Conservation (phyloP, 2,888 invertebrate genomes). For the Cryptops parisi region DNA sequence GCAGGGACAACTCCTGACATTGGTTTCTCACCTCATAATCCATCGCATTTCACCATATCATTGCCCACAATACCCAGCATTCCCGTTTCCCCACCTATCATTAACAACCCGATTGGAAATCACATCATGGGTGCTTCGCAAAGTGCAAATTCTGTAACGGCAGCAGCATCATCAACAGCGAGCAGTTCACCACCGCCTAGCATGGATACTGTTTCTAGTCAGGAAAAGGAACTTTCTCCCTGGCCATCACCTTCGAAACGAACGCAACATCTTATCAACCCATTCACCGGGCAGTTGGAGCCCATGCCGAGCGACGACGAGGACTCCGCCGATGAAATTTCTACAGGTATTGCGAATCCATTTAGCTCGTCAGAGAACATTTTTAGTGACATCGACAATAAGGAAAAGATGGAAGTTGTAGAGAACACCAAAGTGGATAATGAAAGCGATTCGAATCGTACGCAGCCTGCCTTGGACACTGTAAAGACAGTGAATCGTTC, state of each 20-base stretch:
- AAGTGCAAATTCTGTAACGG: conserved; percentile 14
- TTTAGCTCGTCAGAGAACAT: not conserved
- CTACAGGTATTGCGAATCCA: not conserved
- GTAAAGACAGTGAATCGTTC: not conserved
- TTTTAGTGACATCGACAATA: not conserved
- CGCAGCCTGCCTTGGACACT: not conserved
- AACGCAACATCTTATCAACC: conserved; percentile 69
- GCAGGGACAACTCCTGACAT: conserved; percentile 15
- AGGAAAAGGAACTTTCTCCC: conserved; percentile 20
- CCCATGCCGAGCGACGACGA: conserved; percentile 52
- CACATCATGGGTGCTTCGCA: not conserved
- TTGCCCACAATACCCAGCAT: conserved; percentile 16
- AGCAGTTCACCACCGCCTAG: not conserved
- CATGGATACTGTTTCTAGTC: conserved; percentile 20
- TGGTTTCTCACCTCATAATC: not conserved
- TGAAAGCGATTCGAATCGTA: not conserved
- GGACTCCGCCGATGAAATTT: conserved; percentile 2
- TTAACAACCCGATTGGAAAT: no score
- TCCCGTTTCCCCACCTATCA: conserved; percentile 18
- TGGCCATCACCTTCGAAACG: conserved; percentile 22
- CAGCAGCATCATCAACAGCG: not conserved
- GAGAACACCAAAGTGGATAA: not conserved
- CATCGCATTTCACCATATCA: conserved; percentile 14
- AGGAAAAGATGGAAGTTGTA: not conserved
- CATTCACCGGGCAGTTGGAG: conserved; percentile 69